Evolutionary conservation across 1,140 invertebrate genomes (phyloP).

Genomic region (Manduca sexta): DNA sequence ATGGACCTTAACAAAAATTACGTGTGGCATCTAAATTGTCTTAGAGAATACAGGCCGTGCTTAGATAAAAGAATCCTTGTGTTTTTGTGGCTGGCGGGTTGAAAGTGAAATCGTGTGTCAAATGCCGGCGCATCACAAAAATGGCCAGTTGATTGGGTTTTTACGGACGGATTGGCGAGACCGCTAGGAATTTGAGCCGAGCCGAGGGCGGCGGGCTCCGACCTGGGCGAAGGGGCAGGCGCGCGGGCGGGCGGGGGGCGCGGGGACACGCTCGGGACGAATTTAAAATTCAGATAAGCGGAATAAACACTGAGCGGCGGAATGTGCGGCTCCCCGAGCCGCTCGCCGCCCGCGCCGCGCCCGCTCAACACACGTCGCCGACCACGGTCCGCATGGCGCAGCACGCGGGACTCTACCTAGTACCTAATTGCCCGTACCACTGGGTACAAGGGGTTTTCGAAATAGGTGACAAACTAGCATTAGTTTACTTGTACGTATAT

Average conservation of each 20-base stretch:
- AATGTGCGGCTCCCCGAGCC: conserved; percentile 23
- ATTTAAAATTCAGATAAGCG: conserved; percentile 70
- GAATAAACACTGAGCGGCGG: conserved; percentile 50
- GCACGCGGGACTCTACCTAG: too few relatives aligned
- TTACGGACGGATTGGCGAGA: conserved; percentile 51
- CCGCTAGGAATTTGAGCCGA: conserved; percentile 42
- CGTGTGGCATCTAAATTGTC: too few relatives aligned
- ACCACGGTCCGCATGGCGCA: too few relatives aligned
- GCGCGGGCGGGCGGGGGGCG: conserved; percentile 9
- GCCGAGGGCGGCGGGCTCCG: conserved; percentile 9
- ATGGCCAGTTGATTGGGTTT: conserved; percentile 61
- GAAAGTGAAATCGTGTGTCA: conserved; percentile 56
- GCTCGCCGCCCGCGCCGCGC: background rate
- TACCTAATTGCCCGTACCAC: too few relatives aligned
- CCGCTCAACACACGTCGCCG: too few relatives aligned
- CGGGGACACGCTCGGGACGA: conserved; percentile 13
- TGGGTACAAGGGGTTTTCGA: too few relatives aligned
- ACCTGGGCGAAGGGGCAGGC: background rate
- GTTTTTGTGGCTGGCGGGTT: conserved; percentile 12
- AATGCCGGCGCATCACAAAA: conserved; percentile 50
- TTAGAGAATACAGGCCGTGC: too few relatives aligned
- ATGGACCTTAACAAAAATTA: too few relatives aligned
- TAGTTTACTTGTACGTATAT: too few relatives aligned
- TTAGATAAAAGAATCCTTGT: background rate
- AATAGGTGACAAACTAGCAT: too few relatives aligned